Base-by-base conservation (phyloP, 2,888 invertebrate species). In the Tachina fera region DNA sequence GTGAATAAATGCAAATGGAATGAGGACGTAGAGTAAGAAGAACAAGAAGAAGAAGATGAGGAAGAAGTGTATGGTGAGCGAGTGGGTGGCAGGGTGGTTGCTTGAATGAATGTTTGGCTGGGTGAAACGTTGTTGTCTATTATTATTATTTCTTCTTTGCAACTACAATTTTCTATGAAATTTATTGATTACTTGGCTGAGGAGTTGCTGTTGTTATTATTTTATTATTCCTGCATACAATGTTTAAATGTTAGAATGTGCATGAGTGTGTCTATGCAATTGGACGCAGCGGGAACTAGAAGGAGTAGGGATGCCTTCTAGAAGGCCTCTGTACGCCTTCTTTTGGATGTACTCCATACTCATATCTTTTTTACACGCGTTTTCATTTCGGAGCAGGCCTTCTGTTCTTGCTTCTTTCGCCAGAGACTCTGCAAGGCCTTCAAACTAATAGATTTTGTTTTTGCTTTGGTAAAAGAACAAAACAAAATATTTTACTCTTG, bases 161-260 rank as follows among this genome's bases (percentile, higher is more conserved):
- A 80, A 76, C 83, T 76, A 87, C 75, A 87, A 87, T 82, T 85
- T 87, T 85, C 87, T 85, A 87, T 87, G 79, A 87, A 87, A 87
- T 87, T 85, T 87, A 87, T 87, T 87, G 87, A 87, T 87, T 87
- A 81, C 85, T 87, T 80, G 39, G 71, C 60, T 76, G 61, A 67
- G 70, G 65, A 61, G 68, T 68, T 79, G 47, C 56, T 77, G 70
- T 71, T 67, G 68, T 68, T 79, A 41, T 61, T 77, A 22, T 58
- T 77, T 81, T 75, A 39, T 68, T 68, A 68, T 68, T 63, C n/a
- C 58, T 49, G 16, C 76, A 49, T 51, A 58, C 71, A 79, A 47
- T 43, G 51, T 39, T 39, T 49, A 39, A 56, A 63, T 71, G 19
- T 65, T 39, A 65, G 71, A 51, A 61, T 51, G 47, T 39, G 39